Evolutionary conservation across 2,888 invertebrate species (phyloP).

Genomic region (Limnephilus rhombicus): DNA sequence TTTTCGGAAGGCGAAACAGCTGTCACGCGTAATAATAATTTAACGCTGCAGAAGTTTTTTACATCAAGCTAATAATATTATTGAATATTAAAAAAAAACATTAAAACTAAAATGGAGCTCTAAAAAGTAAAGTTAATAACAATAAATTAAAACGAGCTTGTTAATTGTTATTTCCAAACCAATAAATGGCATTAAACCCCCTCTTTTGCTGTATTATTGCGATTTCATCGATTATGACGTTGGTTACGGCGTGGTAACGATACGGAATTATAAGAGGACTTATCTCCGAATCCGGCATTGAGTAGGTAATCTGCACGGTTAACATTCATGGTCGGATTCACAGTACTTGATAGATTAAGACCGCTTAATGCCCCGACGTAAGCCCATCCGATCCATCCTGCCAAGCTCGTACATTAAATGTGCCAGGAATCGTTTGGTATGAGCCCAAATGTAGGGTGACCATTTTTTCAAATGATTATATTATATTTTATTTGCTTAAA

Average conservation of each 20-base stretch:
- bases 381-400: conserved; percentile 36
- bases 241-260: background rate
- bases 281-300: background rate
- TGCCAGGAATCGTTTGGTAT: conserved; percentile 52
- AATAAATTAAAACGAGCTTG: background rate
- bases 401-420: conserved; percentile 50
- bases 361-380: conserved; percentile 50
- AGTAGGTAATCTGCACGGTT: conserved; percentile 41
- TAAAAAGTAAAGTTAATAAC: too few species aligned
- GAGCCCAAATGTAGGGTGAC: conserved; percentile 33
- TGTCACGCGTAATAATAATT: too few species aligned
- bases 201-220: background rate
- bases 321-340: conserved; percentile 52
- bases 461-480: background rate
- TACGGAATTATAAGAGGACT: conserved; percentile 27
- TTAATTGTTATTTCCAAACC: background rate
- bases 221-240: background rate
- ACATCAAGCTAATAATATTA: too few species aligned
- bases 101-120: too few species aligned
- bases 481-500: too few species aligned
- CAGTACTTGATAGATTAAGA: conserved; percentile 56
- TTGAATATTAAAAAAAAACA: too few species aligned
- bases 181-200: background rate
- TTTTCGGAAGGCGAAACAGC: too few species aligned
- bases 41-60: too few species aligned